Percentiles rank a stretch among this genome's conserved stretches.
Evolutionary conservation across 2,113 vertebrate species (phyloP).

Genomic region (Microtus richardsoni): DNA sequence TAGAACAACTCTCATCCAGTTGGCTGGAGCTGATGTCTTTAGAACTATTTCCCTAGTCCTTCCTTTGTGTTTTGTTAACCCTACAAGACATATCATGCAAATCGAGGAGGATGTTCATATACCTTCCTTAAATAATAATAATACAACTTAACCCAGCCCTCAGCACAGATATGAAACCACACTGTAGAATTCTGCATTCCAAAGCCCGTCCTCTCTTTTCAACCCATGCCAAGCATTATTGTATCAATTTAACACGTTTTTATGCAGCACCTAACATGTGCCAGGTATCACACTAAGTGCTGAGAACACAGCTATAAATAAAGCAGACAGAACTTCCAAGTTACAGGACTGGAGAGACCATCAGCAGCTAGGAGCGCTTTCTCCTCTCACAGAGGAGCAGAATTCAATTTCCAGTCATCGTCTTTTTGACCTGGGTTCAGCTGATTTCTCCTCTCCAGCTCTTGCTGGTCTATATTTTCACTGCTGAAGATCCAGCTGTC

Average conservation of each 20-base stretch:
- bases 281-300: background rate
- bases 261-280: background rate
- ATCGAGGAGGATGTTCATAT: background rate
- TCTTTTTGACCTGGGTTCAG: background rate
- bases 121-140: background rate
- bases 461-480: conserved; percentile 10
- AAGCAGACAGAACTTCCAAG: conserved; percentile 10
- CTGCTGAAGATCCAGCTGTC: background rate
- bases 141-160: background rate
- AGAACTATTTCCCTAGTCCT: background rate
- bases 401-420: background rate
- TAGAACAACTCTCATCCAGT: conserved; percentile 11
- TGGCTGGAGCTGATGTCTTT: background rate
- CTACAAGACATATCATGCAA: background rate
- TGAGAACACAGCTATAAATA: background rate
- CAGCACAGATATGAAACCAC: conserved; percentile 32
- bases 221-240: background rate
- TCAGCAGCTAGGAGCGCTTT: background rate
- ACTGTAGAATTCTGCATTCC: background rate
- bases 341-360: background rate
- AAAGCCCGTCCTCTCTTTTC: background rate
- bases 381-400: background rate
- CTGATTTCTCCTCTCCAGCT: background rate
- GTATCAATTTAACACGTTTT: background rate
- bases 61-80: background rate